Evolutionary conservation across 2,113 vertebrate species (phyloP), one percentile per base, ranked within the genome.

Genomic region (Cyrtonyx montezumae): DNA sequence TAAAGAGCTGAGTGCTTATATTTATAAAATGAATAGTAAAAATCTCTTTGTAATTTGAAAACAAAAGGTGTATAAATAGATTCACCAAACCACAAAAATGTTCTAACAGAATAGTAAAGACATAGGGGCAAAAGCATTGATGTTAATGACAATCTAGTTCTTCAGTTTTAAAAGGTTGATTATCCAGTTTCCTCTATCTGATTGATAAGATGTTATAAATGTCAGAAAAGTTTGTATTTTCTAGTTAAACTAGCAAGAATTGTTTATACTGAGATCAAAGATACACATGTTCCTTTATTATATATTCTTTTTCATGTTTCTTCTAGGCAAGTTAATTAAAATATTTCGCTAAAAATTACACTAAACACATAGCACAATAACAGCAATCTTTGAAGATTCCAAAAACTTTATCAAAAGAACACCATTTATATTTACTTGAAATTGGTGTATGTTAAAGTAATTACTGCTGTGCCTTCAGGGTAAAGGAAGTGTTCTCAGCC

Each of bases 251-350:
- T 93, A 86, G 74, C 77, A 97, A 21, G 90, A 87, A 94, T 70
- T 96, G 77, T 97, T 96, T 96, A 83, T 79, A 43, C 71, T 93
- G 84, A 96, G 96, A 96, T 96, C 92, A 97, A 96, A 96, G 95
- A 85, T 94, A 93, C 70, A 65, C 36, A 37, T 75, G 92, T 96
- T 96, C 56, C 61, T 96, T 83, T 93, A 79, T 82, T 93, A 91
- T 91, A 51, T 88, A 45, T 95, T 95, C 84, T 96, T 97, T 96
- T 87, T 94, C 83, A 90, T 95, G 66, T 75, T 95, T 89, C 74
- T 94, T 92, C 85, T 92, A 91, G 85, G 78, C 80, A 94, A 87
- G 91, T 86, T 95, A 93, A 96, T 96, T 95, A 96, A 97, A 97
- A 96, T 58, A 67, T 96, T 97, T 97, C 80, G 70, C 75, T 96